Evolutionary conservation across 2,797 vertebrate genomes (phyloP), one percentile per base, ranked within the genome.

Genomic region (Rhyacichthys aspro): DNA sequence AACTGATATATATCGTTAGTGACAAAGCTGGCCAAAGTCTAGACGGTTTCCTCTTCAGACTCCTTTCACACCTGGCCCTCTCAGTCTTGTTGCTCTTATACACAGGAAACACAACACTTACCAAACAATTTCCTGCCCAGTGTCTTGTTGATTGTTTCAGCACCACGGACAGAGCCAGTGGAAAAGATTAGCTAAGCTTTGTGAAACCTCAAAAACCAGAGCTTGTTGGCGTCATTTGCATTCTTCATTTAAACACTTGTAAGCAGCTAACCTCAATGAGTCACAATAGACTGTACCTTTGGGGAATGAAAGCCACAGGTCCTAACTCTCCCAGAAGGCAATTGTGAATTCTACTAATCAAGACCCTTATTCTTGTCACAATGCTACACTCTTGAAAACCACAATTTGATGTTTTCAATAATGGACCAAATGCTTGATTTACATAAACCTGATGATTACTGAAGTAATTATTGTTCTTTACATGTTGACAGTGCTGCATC

Each of bases 201-300:
- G 34, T 16, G 17, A 32, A 53, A 61, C 43, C 54, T 70, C 63
- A 17, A 67, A 69, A 28, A 58, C 63, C 43, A 54, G 59, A 67
- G 50, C 68, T 70, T 75, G 59, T 69, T 72, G 76, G 65, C 32
- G 52, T 74, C 64, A 81, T 84, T 76, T 81, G 67, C 70, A 78
- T 72, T 82, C 58, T 65, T 70, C 71, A 78, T 77, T 71, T 73
- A 72, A 74, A 65, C 17, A 46, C 52, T 43, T 70, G 41, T 42
- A 64, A 61, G 58, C 69, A 71, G 49, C 69, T 72, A 69, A 78
- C 69, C 72, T 59, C 60, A n/a, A n/a, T n/a, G 63, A 68, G 76
- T 60, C 53, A 72, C 59, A 67, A 61, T 49, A 43, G 52, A 76
- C 49, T 67, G 50, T 1, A 18, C 70, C 72, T 71, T n/a, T 32